These are phyloP conservation scores for Oreotrochilus melanogaster DNA, from an alignment of 2,113 vertebrate genomes.

Conservation along the genomic window DNA sequence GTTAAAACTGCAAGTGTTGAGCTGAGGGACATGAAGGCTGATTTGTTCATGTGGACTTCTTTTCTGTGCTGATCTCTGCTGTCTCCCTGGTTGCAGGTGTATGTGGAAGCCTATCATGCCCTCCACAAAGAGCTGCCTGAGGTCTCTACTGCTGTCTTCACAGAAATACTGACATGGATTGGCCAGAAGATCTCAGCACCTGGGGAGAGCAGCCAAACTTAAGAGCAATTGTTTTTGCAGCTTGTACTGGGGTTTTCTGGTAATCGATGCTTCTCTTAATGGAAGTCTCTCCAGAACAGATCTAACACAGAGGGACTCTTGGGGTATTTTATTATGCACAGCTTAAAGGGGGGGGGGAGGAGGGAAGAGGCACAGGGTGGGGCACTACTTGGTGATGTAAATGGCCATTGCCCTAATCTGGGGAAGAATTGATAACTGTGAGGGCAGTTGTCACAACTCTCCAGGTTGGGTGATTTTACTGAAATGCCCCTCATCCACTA, in stretches of 20 bases:
- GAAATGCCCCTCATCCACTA: background rate
- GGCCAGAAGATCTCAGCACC: conserved; percentile 70
- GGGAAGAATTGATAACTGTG: background rate
- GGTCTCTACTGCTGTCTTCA: conserved; percentile 85
- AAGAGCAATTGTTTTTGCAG: background rate
- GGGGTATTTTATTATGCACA: conserved; percentile 34
- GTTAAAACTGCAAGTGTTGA: background rate
- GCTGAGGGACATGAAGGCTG: background rate
- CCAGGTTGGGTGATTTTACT: background rate
- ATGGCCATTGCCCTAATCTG: background rate
- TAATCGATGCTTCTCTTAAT: conserved; percentile 30
- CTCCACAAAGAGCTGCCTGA: conserved; percentile 95
- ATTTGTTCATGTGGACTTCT: background rate
- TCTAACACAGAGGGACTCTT: conserved; percentile 24
- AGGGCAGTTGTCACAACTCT: background rate
- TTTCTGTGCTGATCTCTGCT: background rate
- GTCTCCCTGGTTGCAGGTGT: conserved; percentile 81
- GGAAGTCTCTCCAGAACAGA: conserved; percentile 1
- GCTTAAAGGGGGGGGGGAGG: background rate
- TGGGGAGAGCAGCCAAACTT: conserved; percentile 56
- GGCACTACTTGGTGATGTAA: background rate
- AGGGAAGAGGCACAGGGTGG: background rate
- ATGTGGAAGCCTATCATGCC: conserved; percentile 90
- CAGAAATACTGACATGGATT: conserved; percentile 89
- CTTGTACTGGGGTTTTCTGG: conserved; percentile 8